phyloP scores from a whole-genome alignment of 2,888 invertebrate species.

The Ommatoiulus sabulosus region DNA sequence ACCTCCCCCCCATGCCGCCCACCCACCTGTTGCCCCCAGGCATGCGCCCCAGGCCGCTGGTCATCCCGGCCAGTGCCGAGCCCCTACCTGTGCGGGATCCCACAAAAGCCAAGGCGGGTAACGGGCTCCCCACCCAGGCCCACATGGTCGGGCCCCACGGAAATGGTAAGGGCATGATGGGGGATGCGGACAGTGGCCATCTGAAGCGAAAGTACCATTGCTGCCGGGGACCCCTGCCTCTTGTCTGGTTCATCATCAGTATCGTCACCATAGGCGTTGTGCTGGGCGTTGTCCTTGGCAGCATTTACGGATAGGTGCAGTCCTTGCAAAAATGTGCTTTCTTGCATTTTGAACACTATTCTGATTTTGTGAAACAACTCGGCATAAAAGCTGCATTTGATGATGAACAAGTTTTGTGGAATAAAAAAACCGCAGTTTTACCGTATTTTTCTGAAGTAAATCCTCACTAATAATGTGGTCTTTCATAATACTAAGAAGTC shows the following conservation, averaged over 20 bases:
- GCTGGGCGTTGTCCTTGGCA: slow-evolving; percentile 60
- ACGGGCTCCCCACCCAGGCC: neutral
- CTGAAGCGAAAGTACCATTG: slow-evolving; percentile 57
- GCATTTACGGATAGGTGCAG: slow-evolving; percentile 58
- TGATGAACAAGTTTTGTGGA: too few species aligned
- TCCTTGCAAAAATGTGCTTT: too few species aligned
- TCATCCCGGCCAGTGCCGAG: slow-evolving; percentile 62
- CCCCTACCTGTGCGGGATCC: slow-evolving; percentile 62
- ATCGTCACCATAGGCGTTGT: slow-evolving; percentile 60
- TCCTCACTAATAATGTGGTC: too few species aligned
- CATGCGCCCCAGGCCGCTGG: slow-evolving; percentile 62
- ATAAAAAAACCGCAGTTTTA: too few species aligned
- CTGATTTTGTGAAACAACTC: too few species aligned
- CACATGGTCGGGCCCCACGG: neutral
- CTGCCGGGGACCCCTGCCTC: slow-evolving; percentile 59
- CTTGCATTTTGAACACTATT: too few species aligned
- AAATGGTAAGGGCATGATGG: neutral
- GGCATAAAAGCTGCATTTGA: too few species aligned
- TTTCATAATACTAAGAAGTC: too few species aligned
- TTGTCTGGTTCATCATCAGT: slow-evolving; percentile 60
- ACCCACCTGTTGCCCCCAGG: slow-evolving; percentile 61
- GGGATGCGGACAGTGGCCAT: neutral
- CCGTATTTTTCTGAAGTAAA: too few species aligned
- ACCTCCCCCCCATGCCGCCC: slow-evolving; percentile 60
- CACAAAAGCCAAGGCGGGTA: slow-evolving; percentile 59